Evolutionary conservation across 2,888 invertebrate species (phyloP), one percentile per base, ranked within the genome.

Genomic region (Colostygia pectinataria): DNA sequence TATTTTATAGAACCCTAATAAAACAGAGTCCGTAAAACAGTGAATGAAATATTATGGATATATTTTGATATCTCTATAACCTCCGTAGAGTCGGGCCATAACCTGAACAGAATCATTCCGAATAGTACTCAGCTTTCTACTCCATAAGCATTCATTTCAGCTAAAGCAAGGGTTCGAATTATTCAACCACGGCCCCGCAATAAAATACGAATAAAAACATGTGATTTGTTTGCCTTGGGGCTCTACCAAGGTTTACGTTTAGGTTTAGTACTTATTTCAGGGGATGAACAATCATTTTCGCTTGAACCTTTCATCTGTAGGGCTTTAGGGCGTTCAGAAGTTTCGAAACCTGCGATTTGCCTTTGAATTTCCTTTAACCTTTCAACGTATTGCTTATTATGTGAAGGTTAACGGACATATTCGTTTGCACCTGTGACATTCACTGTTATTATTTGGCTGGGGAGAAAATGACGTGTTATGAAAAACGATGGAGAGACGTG

Each of bases 171-270:
- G 50, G 50, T 40, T 31, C 39, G 34, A 44, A 9, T 33, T 33
- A 33, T 41, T 47, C 43, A 34, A 40, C 45, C 51, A 29, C 44
- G 50, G 39, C 34, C 33, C 37, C 28, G 44, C 39, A 40, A 28
- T 51, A 45, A 51, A 51, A 45, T 41, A 51, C 41, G 45, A 41
- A 51, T 51, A 45, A 51, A 50, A 45, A 45, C 45, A 40, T 40
- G 51, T 23, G 45, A 41, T 45, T 45, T 33, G 40, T 33, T 32
- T 25, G 24, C 48, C 48, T 48, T 48, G 37, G 41, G 36, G 41
- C 32, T 14, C 20, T 34, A 13, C 29, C 36, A 28, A 34, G 27
- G 27, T 23, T 47, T 24, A 9, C 10, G 8, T n/a, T n/a, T n/a
- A n/a, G n/a, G n/a, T n/a, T n/a, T 18, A 24, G 40, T 40, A 10